Evolutionary conservation across 2,797 vertebrate species (phyloP).

Genomic region (Allobates femoralis): DNA sequence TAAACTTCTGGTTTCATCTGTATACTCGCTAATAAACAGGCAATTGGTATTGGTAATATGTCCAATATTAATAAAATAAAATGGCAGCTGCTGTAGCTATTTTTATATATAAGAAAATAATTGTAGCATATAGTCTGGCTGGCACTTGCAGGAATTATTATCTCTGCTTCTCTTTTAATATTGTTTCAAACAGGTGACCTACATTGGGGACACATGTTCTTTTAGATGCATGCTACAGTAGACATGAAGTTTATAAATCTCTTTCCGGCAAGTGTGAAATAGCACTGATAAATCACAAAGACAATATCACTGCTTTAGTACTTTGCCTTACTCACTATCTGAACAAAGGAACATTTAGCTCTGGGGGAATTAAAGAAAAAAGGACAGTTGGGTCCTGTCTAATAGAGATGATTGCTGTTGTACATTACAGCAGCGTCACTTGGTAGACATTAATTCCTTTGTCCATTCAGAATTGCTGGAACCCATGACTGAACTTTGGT

Average conservation of each 20-base stretch:
- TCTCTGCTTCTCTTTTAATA: slow-evolving; percentile 42
- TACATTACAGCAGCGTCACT: slow-evolving; percentile 22
- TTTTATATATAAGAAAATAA: slow-evolving; percentile 10
- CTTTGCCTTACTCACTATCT: slow-evolving; percentile 58
- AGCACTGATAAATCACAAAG: slow-evolving; percentile 60
- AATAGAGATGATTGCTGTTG: slow-evolving; percentile 50
- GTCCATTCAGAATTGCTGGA: slow-evolving; percentile 58
- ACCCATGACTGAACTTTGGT: slow-evolving; percentile 58
- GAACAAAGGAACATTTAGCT: slow-evolving; percentile 57
- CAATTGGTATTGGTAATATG: slow-evolving; percentile 70
- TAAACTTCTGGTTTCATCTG: too few species aligned
- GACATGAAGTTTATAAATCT: slow-evolving; percentile 59
- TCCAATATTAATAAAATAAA: slow-evolving; percentile 68
- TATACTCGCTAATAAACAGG: too few species aligned
- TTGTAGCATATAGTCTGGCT: slow-evolving; percentile 21
- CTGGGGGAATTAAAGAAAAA: slow-evolving; percentile 48
- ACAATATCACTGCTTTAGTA: slow-evolving; percentile 60
- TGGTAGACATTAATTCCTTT: slow-evolving; percentile 67
- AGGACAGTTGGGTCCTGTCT: slow-evolving; percentile 56
- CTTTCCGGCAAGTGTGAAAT: slow-evolving; percentile 54
- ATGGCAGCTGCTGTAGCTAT: background rate
- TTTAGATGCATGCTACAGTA: slow-evolving; percentile 49
- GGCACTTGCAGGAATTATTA: slow-evolving; percentile 44
- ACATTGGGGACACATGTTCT: slow-evolving; percentile 45
- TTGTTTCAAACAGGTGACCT: slow-evolving; percentile 53